These are phyloP conservation scores for Porphyrio hochstetteri DNA, from an alignment of 2,113 vertebrate genomes.

Conservation along the genomic window DNA sequence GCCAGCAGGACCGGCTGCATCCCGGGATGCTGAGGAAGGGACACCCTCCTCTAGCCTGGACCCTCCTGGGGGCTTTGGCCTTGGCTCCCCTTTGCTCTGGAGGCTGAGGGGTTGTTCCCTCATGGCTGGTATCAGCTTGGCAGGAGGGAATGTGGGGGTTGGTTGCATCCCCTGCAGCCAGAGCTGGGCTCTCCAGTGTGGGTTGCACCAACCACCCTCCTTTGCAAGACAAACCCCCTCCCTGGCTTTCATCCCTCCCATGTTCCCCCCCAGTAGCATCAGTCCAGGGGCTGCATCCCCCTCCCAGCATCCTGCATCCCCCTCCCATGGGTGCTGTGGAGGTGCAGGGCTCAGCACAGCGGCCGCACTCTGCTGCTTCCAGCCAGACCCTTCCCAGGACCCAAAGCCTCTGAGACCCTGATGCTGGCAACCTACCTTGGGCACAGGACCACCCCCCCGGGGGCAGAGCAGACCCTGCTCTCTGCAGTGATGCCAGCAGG, in stretches of 20 bases:
- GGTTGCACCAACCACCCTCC: neutral
- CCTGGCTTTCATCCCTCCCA: neutral
- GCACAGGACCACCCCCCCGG: too few species aligned
- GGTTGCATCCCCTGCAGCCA: neutral
- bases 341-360: neutral
- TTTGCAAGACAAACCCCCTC: neutral
- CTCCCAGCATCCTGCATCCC: neutral
- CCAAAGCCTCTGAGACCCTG: neutral
- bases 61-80: neutral
- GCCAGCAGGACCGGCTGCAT: neutral
- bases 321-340: neutral
- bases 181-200: neutral
- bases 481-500: neutral
- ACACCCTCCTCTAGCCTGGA: neutral
- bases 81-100: accelerated
- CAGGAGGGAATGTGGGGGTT: neutral
- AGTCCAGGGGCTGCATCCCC: neutral
- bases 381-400: neutral
- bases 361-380: neutral
- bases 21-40: accelerated
- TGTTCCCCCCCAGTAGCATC: neutral
- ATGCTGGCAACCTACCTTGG: neutral
- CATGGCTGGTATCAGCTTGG: neutral
- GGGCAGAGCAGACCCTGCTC: neutral
- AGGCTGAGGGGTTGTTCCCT: neutral